These are phyloP conservation scores for Dicrurus megarhynchus DNA, from an alignment of 2,113 vertebrate genomes.

Conservation along the genomic window DNA sequence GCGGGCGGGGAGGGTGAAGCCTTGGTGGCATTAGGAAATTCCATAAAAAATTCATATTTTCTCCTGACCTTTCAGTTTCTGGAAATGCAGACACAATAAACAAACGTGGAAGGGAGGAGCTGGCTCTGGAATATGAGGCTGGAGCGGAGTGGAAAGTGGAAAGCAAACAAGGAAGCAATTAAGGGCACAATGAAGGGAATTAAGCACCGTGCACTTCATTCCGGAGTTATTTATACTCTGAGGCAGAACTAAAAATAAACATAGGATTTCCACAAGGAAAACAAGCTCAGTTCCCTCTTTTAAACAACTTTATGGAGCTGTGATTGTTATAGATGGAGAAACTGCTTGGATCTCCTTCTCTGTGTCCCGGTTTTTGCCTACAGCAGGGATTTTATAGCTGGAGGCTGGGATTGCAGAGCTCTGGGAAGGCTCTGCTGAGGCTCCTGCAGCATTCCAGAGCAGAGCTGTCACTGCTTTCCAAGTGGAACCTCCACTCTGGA, in stretches of 20 bases:
- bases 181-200: conserved; percentile 38
- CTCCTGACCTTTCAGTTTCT: conserved; percentile 43
- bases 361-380: background rate
- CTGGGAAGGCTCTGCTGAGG: background rate
- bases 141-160: conserved; percentile 7
- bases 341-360: background rate
- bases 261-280: conserved; percentile 32
- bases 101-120: background rate
- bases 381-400: background rate
- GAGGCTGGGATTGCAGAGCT: background rate
- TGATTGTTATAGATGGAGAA: background rate
- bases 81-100: conserved; percentile 54
- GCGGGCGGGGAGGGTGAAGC: background rate
- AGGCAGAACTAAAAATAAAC: conserved; percentile 57
- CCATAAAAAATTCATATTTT: conserved; percentile 20
- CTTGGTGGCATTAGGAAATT: background rate
- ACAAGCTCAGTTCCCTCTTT: background rate
- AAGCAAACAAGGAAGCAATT: conserved; percentile 58
- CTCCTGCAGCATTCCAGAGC: background rate
- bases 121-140: conserved; percentile 12
- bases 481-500: background rate
- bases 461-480: background rate
- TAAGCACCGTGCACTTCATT: conserved; percentile 13
- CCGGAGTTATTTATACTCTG: conserved; percentile 25
- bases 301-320: background rate